Conservation (phyloP, 2,113 vertebrate genomes). For the Chascanopsetta lugubris region DNA sequence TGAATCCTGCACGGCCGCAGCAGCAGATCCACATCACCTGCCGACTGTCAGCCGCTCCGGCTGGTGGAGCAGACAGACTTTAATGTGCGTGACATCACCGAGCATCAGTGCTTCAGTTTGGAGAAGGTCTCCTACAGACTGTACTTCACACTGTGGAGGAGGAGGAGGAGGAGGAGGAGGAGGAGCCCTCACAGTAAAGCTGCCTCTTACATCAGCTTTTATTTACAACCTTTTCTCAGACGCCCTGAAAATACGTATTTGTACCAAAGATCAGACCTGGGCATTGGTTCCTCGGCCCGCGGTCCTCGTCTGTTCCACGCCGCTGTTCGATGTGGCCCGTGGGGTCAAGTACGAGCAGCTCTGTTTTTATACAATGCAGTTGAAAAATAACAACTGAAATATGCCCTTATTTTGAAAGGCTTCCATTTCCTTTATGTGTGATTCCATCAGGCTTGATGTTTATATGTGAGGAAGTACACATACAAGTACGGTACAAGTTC, state of each 20-base stretch:
- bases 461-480: too few species aligned
- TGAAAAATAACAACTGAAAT: too few species aligned
- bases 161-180: slow-evolving; percentile 17
- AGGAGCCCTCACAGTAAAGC: background rate
- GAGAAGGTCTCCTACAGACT: slow-evolving; percentile 54
- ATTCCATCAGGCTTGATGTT: too few species aligned
- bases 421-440: too few species aligned
- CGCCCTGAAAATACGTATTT: background rate
- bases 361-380: too few species aligned
- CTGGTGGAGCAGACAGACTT: slow-evolving; percentile 37
- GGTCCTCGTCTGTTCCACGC: too few species aligned
- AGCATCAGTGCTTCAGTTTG: slow-evolving; percentile 51
- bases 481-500: too few species aligned
- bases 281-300: too few species aligned
- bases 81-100: slow-evolving; percentile 57
- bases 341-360: too few species aligned
- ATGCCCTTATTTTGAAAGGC: too few species aligned
- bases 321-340: too few species aligned
- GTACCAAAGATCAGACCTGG: slow-evolving; percentile 14
- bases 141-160: slow-evolving; percentile 49
- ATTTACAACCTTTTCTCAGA: slow-evolving; percentile 8
- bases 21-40: slow-evolving; percentile 68
- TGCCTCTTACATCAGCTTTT: background rate
- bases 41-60: slow-evolving; percentile 17
- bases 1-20: slow-evolving; percentile 56